Base-by-base conservation (phyloP, 30 jellyfish, hydroid and myxozoan species). In the Aurelia aurita region DNA sequence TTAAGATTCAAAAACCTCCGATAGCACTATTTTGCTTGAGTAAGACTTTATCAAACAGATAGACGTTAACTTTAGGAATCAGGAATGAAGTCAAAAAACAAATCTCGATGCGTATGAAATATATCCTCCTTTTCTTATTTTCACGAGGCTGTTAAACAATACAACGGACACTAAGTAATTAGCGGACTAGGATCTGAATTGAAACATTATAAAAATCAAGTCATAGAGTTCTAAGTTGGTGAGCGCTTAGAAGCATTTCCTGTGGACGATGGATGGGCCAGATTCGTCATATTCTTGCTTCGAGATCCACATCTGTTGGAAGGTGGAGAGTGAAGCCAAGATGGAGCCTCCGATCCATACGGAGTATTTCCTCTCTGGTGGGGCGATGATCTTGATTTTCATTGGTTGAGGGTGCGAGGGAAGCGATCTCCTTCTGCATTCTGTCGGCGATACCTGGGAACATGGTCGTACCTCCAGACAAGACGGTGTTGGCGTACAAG, bases 261-360 rank as follows among this genome's bases (percentile, higher is more conserved):
- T 87, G 97, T 96, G 99, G 97, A 96, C 99, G 88, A 96, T 96
- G 88, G 98, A 87, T 77, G 99, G 99, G 79, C 99, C 99, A 57
- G 98, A 89, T 91, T 96, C 99, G 71, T 96, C 99, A 76, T 96
- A 96, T 80, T 96, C 99, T 71, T 90, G 98, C 91, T 96, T 96
- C 39, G 99, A 91, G 98, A 96, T 96, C 99, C 99, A 96, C 99
- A 96, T 96, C 96, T 96, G 99, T 80, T 96, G 99, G 99, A 96
- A 96, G 97, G 99, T 96, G 79, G 99, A 96, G 91, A 96, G 98
- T 28, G 99, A 96, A 35, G 99, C 99, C 97, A 96, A 89, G 94
- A 96, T 96, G 83, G 99, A 96, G 34, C 99, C 98, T 86, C 98
- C 98, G 84, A 96, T 96, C 99, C 99, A 95, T 83, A 95, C 99